Conservation (phyloP, 2,797 vertebrate genomes). For the Valencia hispanica region DNA sequence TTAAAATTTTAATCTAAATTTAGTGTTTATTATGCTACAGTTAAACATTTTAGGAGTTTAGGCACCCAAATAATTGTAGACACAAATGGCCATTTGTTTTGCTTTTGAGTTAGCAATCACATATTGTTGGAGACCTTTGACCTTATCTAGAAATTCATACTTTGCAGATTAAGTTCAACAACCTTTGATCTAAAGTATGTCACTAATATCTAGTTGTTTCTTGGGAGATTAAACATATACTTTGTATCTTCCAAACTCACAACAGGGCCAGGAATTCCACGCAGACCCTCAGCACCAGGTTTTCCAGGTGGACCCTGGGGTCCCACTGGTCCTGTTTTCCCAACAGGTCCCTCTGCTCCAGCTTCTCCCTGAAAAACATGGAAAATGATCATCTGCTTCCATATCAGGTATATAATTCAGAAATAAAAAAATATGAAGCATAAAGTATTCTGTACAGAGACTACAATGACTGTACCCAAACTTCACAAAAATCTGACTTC, state of each 20-base stretch:
- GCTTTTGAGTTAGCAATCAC: not conserved
- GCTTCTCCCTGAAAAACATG: slow-evolving; percentile 86
- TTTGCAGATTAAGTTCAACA: not conserved
- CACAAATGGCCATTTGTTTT: not conserved
- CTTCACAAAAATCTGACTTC: slow-evolving; percentile 3
- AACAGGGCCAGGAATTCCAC: slow-evolving; percentile 96
- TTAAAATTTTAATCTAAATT: too few relatives aligned
- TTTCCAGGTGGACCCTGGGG: slow-evolving; percentile 94
- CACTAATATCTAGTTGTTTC: not conserved
- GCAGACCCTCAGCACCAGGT: slow-evolving; percentile 92
- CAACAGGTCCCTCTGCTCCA: slow-evolving; percentile 92
- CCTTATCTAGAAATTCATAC: not conserved
- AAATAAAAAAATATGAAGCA: not conserved
- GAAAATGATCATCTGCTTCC: not conserved
- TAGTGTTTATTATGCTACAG: not conserved
- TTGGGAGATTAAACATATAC: not conserved
- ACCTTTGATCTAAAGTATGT: not conserved
- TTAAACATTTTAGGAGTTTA: not conserved
- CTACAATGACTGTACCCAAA: slow-evolving; percentile 1
- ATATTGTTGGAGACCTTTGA: not conserved
- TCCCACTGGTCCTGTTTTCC: slow-evolving; percentile 96
- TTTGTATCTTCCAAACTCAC: slow-evolving; percentile 77
- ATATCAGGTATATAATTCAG: not conserved
- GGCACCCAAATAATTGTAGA: not conserved
- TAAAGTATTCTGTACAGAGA: not conserved